A percentile compares a stretch with the other conserved stretches of the same genome.
These are phyloP conservation scores for Drosophila kambysellisi DNA, from an alignment of 2,888 invertebrate genomes.

Conservation along the genomic window DNA sequence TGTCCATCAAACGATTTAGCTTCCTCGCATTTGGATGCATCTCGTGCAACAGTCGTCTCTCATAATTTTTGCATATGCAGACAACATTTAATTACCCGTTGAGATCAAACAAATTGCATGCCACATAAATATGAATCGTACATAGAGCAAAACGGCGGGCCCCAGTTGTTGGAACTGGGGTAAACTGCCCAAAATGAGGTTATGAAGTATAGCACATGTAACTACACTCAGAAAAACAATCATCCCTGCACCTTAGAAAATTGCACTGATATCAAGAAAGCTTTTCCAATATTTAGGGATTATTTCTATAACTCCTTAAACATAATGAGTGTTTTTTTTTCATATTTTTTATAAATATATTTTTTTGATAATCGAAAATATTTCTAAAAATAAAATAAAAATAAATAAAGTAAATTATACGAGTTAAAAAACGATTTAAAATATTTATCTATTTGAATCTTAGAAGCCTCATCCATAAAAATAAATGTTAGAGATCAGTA, in stretches of 20 bases:
- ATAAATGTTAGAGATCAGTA: rapidly evolving
- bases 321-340: background rate
- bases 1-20: conserved; percentile 50
- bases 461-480: background rate
- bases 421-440: background rate
- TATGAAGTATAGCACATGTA: conserved; percentile 27
- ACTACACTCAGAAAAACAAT: background rate
- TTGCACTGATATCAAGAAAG: too few relatives aligned
- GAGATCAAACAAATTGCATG: conserved; percentile 84
- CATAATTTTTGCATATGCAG: conserved; percentile 62
- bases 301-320: background rate
- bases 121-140: conserved; percentile 78
- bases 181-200: conserved; percentile 48
- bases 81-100: conserved; percentile 79
- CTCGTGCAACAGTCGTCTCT: conserved; percentile 40
- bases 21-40: conserved; percentile 27
- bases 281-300: background rate
- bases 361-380: background rate
- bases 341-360: background rate
- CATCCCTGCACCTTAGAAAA: background rate
- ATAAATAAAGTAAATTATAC: background rate
- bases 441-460: rapidly evolving
- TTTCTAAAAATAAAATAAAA: background rate
- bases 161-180: conserved; percentile 38
- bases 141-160: conserved; percentile 35